Percentiles rank a stretch among this genome's conserved stretches.
Conservation (phyloP, 1,140 invertebrate genomes). For the Diplogasteroides magnus region DNA sequence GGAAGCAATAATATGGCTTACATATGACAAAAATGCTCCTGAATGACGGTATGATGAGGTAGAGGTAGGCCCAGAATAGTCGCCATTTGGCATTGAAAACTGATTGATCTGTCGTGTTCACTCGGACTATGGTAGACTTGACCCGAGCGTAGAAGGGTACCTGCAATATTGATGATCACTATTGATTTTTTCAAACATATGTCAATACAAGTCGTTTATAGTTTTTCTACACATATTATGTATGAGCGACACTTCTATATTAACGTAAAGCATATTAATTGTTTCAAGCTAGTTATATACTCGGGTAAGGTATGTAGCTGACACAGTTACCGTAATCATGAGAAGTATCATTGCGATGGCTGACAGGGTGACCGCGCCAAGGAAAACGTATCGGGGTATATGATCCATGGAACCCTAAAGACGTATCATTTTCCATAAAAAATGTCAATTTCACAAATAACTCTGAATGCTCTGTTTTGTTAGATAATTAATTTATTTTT, state of each 20-base stretch:
- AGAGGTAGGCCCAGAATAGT: background rate
- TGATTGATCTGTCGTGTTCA: background rate
- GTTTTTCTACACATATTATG: no score
- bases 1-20: background rate
- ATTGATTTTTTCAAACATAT: background rate
- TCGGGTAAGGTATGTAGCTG: background rate
- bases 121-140: background rate
- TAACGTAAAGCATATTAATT: no score
- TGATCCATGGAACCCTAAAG: no score
- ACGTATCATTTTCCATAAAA: no score
- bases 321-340: background rate
- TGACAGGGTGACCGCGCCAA: background rate
- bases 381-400: background rate
- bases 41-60: background rate
- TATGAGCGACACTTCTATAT: no score
- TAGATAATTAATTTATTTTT: no score
- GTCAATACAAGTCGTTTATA: no score
- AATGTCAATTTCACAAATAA: no score
- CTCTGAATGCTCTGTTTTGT: no score
- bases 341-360: background rate
- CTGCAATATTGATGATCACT: background rate
- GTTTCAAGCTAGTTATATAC: no score
- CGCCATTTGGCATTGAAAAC: background rate
- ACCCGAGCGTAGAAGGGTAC: background rate
- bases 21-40: background rate